Conservation (phyloP, 2,797 vertebrate genomes). For the Notamacropus eugenii region DNA sequence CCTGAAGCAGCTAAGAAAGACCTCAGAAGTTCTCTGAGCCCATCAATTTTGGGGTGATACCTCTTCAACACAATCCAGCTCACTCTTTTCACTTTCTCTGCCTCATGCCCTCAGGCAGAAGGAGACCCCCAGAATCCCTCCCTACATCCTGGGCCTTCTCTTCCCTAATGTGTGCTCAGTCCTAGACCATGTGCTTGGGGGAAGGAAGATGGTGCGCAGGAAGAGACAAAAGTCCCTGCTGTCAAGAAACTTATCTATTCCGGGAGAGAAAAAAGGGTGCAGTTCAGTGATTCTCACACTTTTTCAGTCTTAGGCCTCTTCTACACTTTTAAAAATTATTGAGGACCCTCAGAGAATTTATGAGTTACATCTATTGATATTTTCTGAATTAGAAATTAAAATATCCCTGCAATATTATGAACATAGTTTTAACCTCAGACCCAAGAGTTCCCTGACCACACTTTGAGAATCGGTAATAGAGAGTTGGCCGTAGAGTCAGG, state of each 20-base stretch:
- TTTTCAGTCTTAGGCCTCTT: neutral
- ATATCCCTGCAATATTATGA: neutral
- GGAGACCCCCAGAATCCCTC: neutral
- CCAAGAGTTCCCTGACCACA: neutral
- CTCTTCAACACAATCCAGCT: neutral
- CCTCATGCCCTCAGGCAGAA: neutral
- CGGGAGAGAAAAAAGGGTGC: neutral
- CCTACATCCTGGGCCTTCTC: neutral
- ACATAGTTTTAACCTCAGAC: neutral
- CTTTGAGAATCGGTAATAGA: neutral
- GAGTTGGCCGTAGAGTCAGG: neutral
- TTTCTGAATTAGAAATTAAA: neutral
- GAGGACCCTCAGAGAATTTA: neutral
- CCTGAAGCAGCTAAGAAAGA: neutral
- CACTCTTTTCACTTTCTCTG: neutral
- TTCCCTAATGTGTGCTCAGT: neutral
- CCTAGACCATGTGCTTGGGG: neutral
- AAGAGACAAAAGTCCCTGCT: neutral
- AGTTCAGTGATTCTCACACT: neutral
- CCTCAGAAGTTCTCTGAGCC: neutral
- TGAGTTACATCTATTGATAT: neutral
- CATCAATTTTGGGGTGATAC: neutral
- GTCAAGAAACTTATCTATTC: neutral
- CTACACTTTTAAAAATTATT: neutral
- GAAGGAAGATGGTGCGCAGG: neutral